These are phyloP conservation scores for Hermodice carunculata DNA, from an alignment of 2,888 invertebrate genomes.

Conservation along the genomic window DNA sequence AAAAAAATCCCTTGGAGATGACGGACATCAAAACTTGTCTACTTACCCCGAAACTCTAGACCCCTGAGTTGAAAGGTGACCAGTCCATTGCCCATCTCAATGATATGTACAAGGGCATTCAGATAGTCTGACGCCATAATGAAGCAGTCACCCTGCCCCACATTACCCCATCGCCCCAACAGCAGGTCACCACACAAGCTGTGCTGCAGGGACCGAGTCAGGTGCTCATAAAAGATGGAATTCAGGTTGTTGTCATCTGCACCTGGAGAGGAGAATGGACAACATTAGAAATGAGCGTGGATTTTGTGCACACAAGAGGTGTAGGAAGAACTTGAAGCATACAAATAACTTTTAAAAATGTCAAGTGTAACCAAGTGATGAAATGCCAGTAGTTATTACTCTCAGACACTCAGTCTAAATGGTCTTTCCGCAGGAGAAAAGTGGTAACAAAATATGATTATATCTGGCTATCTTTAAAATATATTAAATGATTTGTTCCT, in stretches of 20 bases:
- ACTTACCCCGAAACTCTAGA: slow-evolving; percentile 87
- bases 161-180: slow-evolving; percentile 88
- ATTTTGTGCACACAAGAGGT: too few relatives aligned
- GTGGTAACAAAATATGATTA: too few relatives aligned
- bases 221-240: slow-evolving; percentile 98
- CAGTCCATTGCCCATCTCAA: slow-evolving; percentile 97
- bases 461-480: too few relatives aligned
- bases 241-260: slow-evolving; percentile 98
- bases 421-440: too few relatives aligned
- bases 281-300: too few relatives aligned
- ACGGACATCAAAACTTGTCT: not conserved
- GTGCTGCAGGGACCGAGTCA: slow-evolving; percentile 95
- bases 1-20: not conserved
- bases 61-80: slow-evolving; percentile 98
- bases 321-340: too few relatives aligned
- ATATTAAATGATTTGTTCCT: too few relatives aligned
- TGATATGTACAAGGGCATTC: slow-evolving; percentile 97
- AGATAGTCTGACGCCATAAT: slow-evolving; percentile 98
- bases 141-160: slow-evolving; percentile 97
- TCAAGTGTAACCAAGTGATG: too few relatives aligned
- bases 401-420: too few relatives aligned
- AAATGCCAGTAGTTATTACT: too few relatives aligned
- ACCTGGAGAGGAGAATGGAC: slow-evolving; percentile 54
- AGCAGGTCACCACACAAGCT: slow-evolving; percentile 79
- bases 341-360: too few relatives aligned